A percentile compares a stretch with the other conserved stretches of the same genome.
Evolutionary conservation across 2,797 vertebrate genomes (phyloP).

Genomic region (Geotrypetes seraphini): DNA sequence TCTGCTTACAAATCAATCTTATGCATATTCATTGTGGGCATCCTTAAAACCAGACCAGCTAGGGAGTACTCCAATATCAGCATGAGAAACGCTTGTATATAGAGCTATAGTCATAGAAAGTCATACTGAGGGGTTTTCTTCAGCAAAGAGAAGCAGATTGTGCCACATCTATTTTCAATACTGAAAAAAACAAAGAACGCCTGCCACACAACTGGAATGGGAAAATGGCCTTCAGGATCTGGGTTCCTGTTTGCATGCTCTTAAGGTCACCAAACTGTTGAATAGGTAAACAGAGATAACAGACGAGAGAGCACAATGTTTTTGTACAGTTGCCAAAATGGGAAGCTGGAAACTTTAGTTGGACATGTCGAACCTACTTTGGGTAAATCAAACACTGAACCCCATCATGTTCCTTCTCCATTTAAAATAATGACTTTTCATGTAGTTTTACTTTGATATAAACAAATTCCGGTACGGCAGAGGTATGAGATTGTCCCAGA

Average conservation of each 20-base stretch:
- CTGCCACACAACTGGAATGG: constrained; percentile 9
- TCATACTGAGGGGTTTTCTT: background rate
- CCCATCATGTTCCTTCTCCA: too few relatives aligned
- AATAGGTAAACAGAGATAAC: constrained; percentile 38
- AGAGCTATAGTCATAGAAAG: too few relatives aligned
- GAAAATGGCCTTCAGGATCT: constrained; percentile 13
- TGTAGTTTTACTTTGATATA: too few relatives aligned
- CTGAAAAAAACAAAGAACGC: constrained; percentile 5
- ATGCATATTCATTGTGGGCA: too few relatives aligned
- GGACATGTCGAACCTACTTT: constrained; percentile 15
- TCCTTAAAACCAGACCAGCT: too few relatives aligned
- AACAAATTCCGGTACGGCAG: too few relatives aligned
- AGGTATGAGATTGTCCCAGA: too few relatives aligned
- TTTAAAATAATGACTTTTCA: too few relatives aligned
- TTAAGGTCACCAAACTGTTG: constrained; percentile 34
- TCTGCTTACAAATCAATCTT: too few relatives aligned
- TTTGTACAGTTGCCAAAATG: constrained; percentile 26
- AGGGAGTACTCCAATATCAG: too few relatives aligned
- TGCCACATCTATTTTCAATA: background rate
- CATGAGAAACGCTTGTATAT: too few relatives aligned
- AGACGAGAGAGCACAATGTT: constrained; percentile 15
- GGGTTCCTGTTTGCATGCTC: constrained; percentile 33
- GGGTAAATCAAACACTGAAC: constrained; percentile 21
- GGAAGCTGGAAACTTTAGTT: background rate
- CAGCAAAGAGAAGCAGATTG: constrained; percentile 7